Evolutionary conservation across 2,113 vertebrate species (phyloP), one percentile per base, ranked within the genome.

Genomic region (Zingel zingel): DNA sequence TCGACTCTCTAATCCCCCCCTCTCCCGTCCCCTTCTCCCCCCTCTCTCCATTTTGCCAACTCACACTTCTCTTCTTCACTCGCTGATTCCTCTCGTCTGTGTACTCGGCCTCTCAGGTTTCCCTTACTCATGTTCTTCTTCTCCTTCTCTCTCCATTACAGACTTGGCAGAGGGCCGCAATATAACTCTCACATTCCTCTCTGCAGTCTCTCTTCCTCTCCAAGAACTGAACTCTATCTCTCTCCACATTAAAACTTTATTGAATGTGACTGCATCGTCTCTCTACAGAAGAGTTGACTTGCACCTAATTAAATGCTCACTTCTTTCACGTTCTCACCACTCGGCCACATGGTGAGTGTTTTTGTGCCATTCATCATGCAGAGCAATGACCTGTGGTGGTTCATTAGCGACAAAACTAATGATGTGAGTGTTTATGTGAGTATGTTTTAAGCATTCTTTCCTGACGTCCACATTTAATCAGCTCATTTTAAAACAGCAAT

Each of bases 181-280:
- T 92, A 91, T 92, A 92, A 91, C 93, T 86, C 91, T 76, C 64
- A 25, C 89, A 86, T 92, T 94, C 92, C 93, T 91, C 87, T 63
- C 75, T 61, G 68, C 81, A 64, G 73, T 65, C 81, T 57, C 83
- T 80, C 85, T 74, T 68, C 82, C 82, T 88, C 69, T 64, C 59
- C 79, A 56, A 77, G 70, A 53, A 47, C 59, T 81, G 74, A 82
- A n/a, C 76, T 50, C 48, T 45, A 51, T 51, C 75, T 68, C 48
- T 25, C 58, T 69, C 56, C 73, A 65, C 57, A 36, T 79, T 73
- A 77, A 56, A 76, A 76, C 36, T 88, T 85, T 73, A 85, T 86
- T 86, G 59, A 85, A 43, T 54, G 57, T 57, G 56, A 61, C 33
- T 56, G 53, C 13, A 0, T 10, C 8, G 16, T 71, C 47, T 58